Conservation (phyloP, 23 tunicate species). For the Diplosoma virens region DNA sequence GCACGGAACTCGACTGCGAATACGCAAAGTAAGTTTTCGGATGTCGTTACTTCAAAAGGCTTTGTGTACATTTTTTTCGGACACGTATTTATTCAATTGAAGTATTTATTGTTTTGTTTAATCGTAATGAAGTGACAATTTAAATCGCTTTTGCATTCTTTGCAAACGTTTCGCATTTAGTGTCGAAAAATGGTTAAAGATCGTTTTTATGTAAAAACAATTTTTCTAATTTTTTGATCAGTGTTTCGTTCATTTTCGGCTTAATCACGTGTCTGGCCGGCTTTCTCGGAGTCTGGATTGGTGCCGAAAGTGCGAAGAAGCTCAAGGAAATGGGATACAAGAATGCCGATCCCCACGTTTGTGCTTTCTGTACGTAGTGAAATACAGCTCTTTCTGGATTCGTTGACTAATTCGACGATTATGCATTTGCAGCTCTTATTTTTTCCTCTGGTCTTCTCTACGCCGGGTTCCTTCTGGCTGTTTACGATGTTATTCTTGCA, state of each 20-base stretch:
- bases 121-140: too few species aligned
- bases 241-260: conserved; percentile 94
- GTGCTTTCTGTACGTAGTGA: conserved; percentile 67
- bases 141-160: too few species aligned
- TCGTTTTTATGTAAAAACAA: too few species aligned
- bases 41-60: too few species aligned
- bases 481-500: conserved; percentile 34
- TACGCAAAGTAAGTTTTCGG: conserved; percentile 75
- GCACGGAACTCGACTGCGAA: conserved; percentile 72
- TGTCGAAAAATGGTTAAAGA: too few species aligned
- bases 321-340: conserved; percentile 53
- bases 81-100: too few species aligned
- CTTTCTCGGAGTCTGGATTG: conserved; percentile 79
- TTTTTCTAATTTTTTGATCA: neutral
- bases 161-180: too few species aligned
- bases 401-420: neutral
- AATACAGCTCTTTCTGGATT: neutral
- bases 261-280: conserved; percentile 87
- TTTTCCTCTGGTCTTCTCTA: conserved; percentile 45
- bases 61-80: too few species aligned
- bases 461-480: conserved; percentile 54
- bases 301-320: conserved; percentile 65
- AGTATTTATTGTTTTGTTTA: too few species aligned
- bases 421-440: conserved; percentile 37
- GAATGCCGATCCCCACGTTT: conserved; percentile 85